phyloP scores from a whole-genome alignment of 2,797 vertebrate genomes.

The Nasua narica region DNA sequence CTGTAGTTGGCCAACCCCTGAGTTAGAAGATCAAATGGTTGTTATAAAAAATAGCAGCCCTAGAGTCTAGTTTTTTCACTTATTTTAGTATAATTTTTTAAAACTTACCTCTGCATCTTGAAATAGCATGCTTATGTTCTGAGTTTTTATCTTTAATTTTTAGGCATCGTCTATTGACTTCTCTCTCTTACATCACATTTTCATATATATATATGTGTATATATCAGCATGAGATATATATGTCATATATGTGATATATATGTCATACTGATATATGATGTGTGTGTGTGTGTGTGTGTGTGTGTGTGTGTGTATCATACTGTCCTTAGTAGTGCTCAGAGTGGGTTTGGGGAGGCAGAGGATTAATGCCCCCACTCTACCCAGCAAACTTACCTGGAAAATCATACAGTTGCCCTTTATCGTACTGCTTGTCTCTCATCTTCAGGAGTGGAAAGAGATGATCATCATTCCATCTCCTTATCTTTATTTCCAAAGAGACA shows the following conservation, averaged over 20 bases:
- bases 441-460: not conserved
- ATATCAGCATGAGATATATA: not conserved
- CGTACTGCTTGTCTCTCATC: not conserved
- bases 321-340: not conserved
- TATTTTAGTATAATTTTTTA: not conserved
- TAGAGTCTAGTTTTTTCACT: not conserved
- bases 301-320: too few relatives aligned
- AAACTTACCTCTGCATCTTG: not conserved
- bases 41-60: not conserved
- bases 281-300: too few relatives aligned
- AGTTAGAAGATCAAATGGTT: not conserved
- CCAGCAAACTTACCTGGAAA: not conserved
- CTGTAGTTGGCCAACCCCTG: not conserved
- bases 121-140: not conserved
- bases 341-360: not conserved
- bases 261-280: not conserved
- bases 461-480: not conserved
- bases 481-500: not conserved
- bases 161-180: not conserved
- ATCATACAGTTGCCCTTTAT: not conserved
- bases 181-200: too few relatives aligned
- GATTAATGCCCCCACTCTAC: not conserved
- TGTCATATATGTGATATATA: too few relatives aligned
- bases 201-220: not conserved
- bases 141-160: not conserved